Percentiles rank a stretch among this genome's conserved stretches.
These are phyloP conservation scores for Tetramorium parvispinum DNA, from an alignment of 1,140 invertebrate species.

Conservation along the genomic window DNA sequence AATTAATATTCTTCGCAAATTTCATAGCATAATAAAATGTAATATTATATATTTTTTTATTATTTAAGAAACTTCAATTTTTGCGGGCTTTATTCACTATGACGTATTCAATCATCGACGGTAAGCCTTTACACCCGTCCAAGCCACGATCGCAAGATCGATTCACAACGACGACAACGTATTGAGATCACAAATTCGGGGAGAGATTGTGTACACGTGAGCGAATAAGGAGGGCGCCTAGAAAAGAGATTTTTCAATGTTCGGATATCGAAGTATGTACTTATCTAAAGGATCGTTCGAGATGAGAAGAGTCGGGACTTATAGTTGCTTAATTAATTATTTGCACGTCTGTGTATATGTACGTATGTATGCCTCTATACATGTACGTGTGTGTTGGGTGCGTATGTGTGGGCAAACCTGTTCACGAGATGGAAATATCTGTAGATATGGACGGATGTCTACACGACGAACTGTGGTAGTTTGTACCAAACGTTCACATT, in stretches of 20 bases:
- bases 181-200: slow-evolving; percentile 42
- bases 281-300: slow-evolving; percentile 55
- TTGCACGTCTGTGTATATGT: slow-evolving; percentile 24
- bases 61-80: not conserved
- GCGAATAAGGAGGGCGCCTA: slow-evolving; percentile 7
- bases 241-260: slow-evolving; percentile 16
- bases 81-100: not conserved
- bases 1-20: not conserved
- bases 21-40: not conserved
- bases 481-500: slow-evolving; percentile 38
- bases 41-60: not conserved
- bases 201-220: slow-evolving; percentile 12
- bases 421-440: slow-evolving; percentile 13
- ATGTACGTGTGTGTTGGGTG: not conserved
- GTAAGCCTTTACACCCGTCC: slow-evolving; percentile 55
- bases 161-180: slow-evolving; percentile 57
- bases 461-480: slow-evolving; percentile 62
- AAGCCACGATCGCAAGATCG: slow-evolving; percentile 57
- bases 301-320: slow-evolving; percentile 54
- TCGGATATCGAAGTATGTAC: slow-evolving; percentile 44
- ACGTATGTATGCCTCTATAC: not conserved
- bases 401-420: not conserved
- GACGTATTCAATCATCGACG: slow-evolving; percentile 39
- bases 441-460: slow-evolving; percentile 46
- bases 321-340: slow-evolving; percentile 61